Base-by-base conservation (phyloP, 2,888 invertebrate genomes). In the Melipona bicolor region DNA sequence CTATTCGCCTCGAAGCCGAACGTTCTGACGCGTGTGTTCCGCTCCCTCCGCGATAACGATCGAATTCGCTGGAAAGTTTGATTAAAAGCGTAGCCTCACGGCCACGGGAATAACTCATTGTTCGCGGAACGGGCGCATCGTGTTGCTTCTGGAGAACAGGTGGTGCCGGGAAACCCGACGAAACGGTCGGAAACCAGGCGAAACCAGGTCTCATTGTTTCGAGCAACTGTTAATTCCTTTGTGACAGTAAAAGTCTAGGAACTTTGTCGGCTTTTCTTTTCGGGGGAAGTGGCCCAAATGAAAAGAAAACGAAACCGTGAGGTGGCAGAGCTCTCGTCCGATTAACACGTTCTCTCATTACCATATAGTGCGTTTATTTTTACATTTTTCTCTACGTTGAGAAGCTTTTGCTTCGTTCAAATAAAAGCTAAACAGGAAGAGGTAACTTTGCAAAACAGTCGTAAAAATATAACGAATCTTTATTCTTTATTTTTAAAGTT, bases 1-100 rank as follows among this genome's bases (percentile, higher is more conserved):
- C 62, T 24, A 1, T 43, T 61, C 56, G 54, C 21, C 19, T 52
- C 62, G 9, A 11, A 6, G 4, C 19, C 43, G 61, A 43, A 77
- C 76, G 11, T 56, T 43, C 43, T 54, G 75, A 36, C 76, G 59
- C 76, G 83, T 50, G 68, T 68, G 68, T 68, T 70, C 32, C 52
- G 52, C n/a, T 70, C 27, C 36, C 49, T 27, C 27, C 43, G 62
- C 71, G 83, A 87, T 85, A 89, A 80, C 85, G 64, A 89, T 89
- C 88, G 70, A 56, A 71, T 86, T 84, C 88, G 68, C 36, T 71
- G 83, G 87, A 85, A 89, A 89, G 84, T 85, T 80, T 85, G 79
- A 85, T 88, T 88, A 85, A 84, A 77, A 68, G 73, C 68, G 52
- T 19, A 9, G 52, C 21, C 43, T 24, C 13, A 52, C 61, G 71